These are phyloP conservation scores for Calephelis nemesis DNA, from an alignment of 1,140 invertebrate species.

Conservation along the genomic window DNA sequence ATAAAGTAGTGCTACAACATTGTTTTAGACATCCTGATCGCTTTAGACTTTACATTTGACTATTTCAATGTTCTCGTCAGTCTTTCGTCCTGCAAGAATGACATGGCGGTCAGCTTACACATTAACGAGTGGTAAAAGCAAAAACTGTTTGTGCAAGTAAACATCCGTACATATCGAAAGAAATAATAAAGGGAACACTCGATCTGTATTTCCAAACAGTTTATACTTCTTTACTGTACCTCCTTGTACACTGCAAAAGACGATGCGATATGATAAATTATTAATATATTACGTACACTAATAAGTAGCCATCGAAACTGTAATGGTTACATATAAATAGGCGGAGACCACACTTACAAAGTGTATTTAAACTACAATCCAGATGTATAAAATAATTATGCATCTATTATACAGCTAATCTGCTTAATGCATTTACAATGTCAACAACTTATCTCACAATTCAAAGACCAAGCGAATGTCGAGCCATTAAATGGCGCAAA, in stretches of 20 bases:
- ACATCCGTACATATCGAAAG: slow-evolving; percentile 16
- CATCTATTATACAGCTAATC: slow-evolving; percentile 52
- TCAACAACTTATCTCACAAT: background rate
- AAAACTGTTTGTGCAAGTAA: slow-evolving; percentile 23
- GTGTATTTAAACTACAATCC: slow-evolving; percentile 77
- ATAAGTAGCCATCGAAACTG: slow-evolving; percentile 72
- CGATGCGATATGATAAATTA: slow-evolving; percentile 54
- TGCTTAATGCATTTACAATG: slow-evolving; percentile 9
- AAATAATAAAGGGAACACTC: slow-evolving; percentile 20
- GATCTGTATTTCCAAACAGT: slow-evolving; percentile 31
- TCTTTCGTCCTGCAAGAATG: slow-evolving; percentile 59
- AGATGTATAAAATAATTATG: slow-evolving; percentile 73
- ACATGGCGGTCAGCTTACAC: slow-evolving; percentile 40
- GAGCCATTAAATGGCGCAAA: background rate
- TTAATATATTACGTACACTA: slow-evolving; percentile 69
- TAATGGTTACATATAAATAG: slow-evolving; percentile 76
- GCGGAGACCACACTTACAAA: slow-evolving; percentile 76
- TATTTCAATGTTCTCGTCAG: slow-evolving; percentile 61
- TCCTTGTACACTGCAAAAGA: slow-evolving; percentile 46
- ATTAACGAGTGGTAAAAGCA: slow-evolving; percentile 20
- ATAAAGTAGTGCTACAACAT: slow-evolving; percentile 4
- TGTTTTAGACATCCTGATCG: slow-evolving; percentile 42
- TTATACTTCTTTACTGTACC: slow-evolving; percentile 30
- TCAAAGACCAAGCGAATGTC: background rate
- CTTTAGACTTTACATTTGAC: slow-evolving; percentile 48